Conservation (phyloP, 2,797 vertebrate species). For the Sebastes miniatus region DNA sequence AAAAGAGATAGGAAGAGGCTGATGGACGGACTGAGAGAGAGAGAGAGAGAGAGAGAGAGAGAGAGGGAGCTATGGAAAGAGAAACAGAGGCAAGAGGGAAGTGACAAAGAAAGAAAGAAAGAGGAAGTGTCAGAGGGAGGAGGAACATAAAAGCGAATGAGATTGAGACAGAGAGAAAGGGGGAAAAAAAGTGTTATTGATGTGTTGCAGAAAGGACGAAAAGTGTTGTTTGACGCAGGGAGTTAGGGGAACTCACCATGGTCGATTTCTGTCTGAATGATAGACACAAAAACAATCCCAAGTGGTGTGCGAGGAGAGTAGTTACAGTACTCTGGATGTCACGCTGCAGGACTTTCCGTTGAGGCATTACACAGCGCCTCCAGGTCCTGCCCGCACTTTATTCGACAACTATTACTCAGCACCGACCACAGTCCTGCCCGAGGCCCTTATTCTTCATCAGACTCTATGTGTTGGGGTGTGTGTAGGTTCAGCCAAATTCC, state of each 20-base stretch:
- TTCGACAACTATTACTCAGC: constrained; percentile 28
- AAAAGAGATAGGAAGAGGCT: constrained; percentile 11
- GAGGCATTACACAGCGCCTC: constrained; percentile 10
- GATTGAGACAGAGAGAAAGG: constrained; percentile 1
- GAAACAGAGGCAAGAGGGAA: background rate
- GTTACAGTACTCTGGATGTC: constrained; percentile 37
- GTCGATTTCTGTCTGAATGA: constrained; percentile 51
- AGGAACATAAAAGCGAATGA: constrained; percentile 16
- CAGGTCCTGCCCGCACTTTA: constrained; percentile 10
- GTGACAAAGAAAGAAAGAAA: constrained; percentile 9
- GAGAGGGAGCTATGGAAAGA: too few relatives aligned
- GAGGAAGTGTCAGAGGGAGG: constrained; percentile 4
- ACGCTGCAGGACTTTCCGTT: constrained; percentile 24
- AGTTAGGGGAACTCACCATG: constrained; percentile 22
- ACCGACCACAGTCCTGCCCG: background rate
- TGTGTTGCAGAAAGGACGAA: constrained; percentile 41
- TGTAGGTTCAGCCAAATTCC: constrained; percentile 5
- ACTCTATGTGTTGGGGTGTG: background rate
- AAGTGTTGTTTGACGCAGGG: constrained; percentile 50
- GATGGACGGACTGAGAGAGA: constrained; percentile 2
- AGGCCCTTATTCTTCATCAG: constrained; percentile 25
- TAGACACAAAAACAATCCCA: constrained; percentile 45
- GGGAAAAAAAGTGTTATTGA: constrained; percentile 44
- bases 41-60: background rate
- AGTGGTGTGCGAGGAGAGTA: constrained; percentile 12